Evolutionary conservation across 2,888 invertebrate genomes (phyloP).

Genomic region (Parnassius apollo): DNA sequence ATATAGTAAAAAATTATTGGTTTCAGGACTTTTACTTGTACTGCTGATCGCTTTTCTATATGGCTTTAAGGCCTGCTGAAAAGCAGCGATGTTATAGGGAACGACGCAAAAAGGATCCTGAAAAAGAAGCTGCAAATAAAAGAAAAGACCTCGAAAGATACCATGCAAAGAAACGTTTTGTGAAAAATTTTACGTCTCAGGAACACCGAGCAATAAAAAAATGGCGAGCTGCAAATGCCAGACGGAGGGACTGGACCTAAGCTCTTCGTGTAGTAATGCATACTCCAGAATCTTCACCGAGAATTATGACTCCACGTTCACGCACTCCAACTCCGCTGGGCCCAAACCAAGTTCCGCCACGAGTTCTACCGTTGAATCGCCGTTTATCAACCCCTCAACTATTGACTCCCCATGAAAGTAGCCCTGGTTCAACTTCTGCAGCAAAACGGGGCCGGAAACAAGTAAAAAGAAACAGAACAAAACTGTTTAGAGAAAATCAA

Average conservation of each 20-base stretch:
- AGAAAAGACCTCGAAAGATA: no score
- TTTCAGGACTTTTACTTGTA: no score
- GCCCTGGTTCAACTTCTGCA: no score
- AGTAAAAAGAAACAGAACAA: no score
- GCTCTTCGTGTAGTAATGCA: slow-evolving; percentile 16
- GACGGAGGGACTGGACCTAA: slow-evolving; percentile 14
- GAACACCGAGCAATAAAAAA: slow-evolving; percentile 26
- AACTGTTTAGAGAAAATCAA: no score
- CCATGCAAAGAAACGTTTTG: slow-evolving; percentile 24
- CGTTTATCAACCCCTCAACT: neutral
- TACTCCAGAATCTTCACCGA: neutral
- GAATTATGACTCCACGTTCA: slow-evolving; percentile 20
- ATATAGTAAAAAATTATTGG: no score
- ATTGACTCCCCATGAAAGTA: slow-evolving; percentile 8
- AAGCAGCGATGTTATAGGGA: no score
- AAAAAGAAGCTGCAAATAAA: no score
- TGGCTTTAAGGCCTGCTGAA: no score
- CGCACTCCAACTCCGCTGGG: slow-evolving; percentile 7
- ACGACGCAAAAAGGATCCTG: no score
- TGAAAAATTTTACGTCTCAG: slow-evolving; percentile 20
- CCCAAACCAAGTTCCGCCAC: neutral
- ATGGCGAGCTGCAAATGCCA: slow-evolving; percentile 23
- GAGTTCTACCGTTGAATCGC: neutral
- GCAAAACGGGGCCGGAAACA: no score
- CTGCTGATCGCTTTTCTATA: no score